Base-by-base conservation (phyloP, 2,113 vertebrate species). In the Chionis minor region DNA sequence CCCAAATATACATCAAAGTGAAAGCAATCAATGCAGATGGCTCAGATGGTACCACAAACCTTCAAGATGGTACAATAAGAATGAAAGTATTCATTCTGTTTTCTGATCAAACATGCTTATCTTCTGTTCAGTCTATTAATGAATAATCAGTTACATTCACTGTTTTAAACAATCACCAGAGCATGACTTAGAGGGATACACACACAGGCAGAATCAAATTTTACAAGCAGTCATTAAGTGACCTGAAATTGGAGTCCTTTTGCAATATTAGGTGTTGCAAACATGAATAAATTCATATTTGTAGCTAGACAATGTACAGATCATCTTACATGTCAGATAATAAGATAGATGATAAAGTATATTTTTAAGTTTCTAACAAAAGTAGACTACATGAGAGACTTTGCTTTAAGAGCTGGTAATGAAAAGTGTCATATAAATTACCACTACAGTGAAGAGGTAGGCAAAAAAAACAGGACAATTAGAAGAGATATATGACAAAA, bases 81-180 rank as follows among this genome's bases (percentile, higher is more conserved):
- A 90, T 59, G 22, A 81, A 79, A 92, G 22, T n/a, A 81, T 35
- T 79, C 8, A 51, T 88, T 87, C 49, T 72, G n/a, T 72, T 86
- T 93, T 86, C 75, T 81, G 71, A 95, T 96, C 73, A 52, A 87
- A 94, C 18, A 5, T 44, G 47, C 13, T 92, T 40, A 73, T 82
- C 81, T 72, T 90, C 42, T 89, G 65, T 81, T 95, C 71, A 79
- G n/a, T 90, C 85, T 71, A 77, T 83, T 96, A 93, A 74, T 91
- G 90, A 84, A 66, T 81, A 90, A 93, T 67, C 66, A 70, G 40
- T 67, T 94, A 87, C 51, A 75, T 44, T 87, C 40, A 28, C 15
- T 49, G 8, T 44, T 95, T 77, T 69, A 91, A 92, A 83, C 69
- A 78, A 88, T 38, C 63, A 65, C 35, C n/a, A 63, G 73, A 88